Evolutionary conservation across 2,113 vertebrate species (phyloP), one percentile per base, ranked within the genome.

Genomic region (Genyomyrus donnyi): DNA sequence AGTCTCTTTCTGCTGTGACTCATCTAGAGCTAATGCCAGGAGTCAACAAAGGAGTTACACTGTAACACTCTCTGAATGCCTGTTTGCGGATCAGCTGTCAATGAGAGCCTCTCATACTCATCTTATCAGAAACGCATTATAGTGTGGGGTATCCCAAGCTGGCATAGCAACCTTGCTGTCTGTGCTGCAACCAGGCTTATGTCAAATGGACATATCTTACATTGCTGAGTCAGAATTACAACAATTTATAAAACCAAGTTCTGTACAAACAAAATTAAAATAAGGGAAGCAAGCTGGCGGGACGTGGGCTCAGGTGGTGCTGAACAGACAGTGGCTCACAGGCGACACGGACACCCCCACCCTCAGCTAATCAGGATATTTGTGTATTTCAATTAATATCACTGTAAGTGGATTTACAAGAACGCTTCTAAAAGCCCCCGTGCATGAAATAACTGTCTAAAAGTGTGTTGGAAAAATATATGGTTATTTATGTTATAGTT

Each of bases 281-380:
- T 13, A 13, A 31, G 10, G n/a, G 62, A 31, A 31, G 62, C 3
- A 19, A 27, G 58, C 24, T 10, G 58, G 7, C 24, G 1, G 19
- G 15, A 42, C 74, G 1, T 21, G 46, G 50, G 84, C 52, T 58
- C 3, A 10, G 17, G 27, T 92, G 93, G 94, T 94, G 94, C 94
- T 94, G 94, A 94, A 94, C 39, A 94, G 94, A 94, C 93, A 93
- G 94, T 93, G 87, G 90, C 92, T 0, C 48, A 46, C n/a, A 74
- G 42, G 21, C 52, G 7, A 24, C 15, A 21, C 4, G 2, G 9
- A 42, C 35, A 80, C 74, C 31, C 19, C 74, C 10, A 21, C 15
- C 77, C 11, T 17, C 35, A 83, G 39, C 5, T 83, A 42, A 24
- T 46, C 77, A 10, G 17, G 6, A 19, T 83, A 10, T 83, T 83